Base-by-base conservation (phyloP, 2,888 invertebrate species). In the Drosophila acutilabella region DNA sequence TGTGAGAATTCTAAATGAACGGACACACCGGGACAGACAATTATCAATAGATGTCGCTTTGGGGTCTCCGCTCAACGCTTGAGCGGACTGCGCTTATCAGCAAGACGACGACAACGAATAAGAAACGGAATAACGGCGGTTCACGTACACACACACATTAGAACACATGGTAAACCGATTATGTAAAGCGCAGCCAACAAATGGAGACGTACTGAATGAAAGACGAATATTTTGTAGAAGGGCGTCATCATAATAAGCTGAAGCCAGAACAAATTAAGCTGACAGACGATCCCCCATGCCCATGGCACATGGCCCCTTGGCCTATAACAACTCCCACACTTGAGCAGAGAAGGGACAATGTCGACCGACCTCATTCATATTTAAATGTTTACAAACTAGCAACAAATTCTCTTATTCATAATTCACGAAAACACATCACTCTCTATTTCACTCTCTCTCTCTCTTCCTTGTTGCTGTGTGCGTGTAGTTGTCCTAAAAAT, bases 401-500 rank as follows among this genome's bases (percentile, higher is more conserved):
- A 74, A 76, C 68, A 59, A 70, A 71, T 73, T 69, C 64, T 67
- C 62, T 71, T 73, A 69, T 70, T 82, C 72, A 82, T 85, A 82
- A 85, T 85, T 82, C 60, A 57, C 45, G 41, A 53, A 45, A 61
- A 53, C 41, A 62, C 52, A 64, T 23, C 42, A 54, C 56, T 42
- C 61, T 47, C 50, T 60, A 6, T 30, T 30, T 30, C 48, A n/a
- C 14, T 7, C 10, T 42, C 8, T 26, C 18, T 18, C 13, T 18
- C 20, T 40, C 18, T 51, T 58, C 51, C 14, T 67, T 72, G 64
- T 75, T 67, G 81, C 67, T 69, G 72, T 74, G 71, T 77, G 71
- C 62, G 66, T 78, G 57, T 76, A 74, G 74, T 86, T 74, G 83
- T 84, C 85, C 83, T 87, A 87, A 72, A 87, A 84, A 84, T 87